Conservation (phyloP, 2,113 vertebrate genomes). For the Sphaerodactylus townsendi region DNA sequence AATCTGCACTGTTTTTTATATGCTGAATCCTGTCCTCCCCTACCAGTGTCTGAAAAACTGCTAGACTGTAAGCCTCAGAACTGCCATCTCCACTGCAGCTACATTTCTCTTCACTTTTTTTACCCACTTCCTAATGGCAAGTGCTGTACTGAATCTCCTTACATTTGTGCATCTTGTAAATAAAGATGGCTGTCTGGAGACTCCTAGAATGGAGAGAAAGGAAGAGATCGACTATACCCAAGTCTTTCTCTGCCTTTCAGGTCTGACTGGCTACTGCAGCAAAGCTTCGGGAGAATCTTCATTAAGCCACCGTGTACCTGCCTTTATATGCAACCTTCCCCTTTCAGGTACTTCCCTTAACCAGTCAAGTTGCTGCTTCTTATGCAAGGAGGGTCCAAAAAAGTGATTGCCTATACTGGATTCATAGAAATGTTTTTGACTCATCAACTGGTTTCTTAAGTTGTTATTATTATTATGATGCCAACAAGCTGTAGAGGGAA, state of each 20-base stretch:
- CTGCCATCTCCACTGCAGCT: background rate
- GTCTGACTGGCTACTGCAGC: background rate
- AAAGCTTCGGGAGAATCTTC: background rate
- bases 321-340: background rate
- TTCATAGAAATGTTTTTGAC: too few species aligned
- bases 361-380: background rate
- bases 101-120: background rate
- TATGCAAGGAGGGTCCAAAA: too few species aligned
- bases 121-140: background rate
- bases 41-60: slow-evolving; percentile 25
- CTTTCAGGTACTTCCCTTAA: background rate
- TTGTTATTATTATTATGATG: too few species aligned
- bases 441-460: too few species aligned
- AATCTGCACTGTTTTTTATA: background rate
- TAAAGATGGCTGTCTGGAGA: background rate
- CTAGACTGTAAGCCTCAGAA: background rate
- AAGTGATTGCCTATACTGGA: too few species aligned
- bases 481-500: too few species aligned
- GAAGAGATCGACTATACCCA: background rate
- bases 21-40: slow-evolving; percentile 2
- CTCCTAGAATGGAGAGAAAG: background rate
- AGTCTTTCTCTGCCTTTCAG: background rate
- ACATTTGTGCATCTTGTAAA: fast-evolving
- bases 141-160: fast-evolving
- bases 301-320: background rate